A percentile compares a stretch with the other conserved stretches of the same genome.
These are phyloP conservation scores for Trachops cirrhosus DNA, from an alignment of 2,797 vertebrate species.

Conservation along the genomic window DNA sequence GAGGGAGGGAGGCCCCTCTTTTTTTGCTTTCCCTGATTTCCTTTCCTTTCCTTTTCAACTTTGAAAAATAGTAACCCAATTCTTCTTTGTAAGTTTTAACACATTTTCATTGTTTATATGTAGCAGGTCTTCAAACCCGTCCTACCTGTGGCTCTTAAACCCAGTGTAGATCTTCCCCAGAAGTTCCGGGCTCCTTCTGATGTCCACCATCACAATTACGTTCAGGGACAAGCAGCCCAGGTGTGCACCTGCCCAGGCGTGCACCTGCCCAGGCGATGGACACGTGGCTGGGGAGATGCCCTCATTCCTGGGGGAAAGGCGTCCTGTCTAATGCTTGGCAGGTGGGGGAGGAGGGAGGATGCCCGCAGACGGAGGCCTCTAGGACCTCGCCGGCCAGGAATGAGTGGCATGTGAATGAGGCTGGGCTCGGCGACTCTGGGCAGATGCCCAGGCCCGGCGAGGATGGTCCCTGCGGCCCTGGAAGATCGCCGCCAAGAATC, in stretches of 20 bases:
- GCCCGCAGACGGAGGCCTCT: not conserved
- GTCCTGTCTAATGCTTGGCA: not conserved
- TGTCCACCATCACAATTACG: not conserved
- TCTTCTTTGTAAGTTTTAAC: not conserved
- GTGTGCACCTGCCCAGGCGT: not conserved
- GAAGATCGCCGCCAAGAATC: conserved; percentile 39
- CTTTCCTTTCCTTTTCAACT: not conserved
- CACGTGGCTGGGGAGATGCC: not conserved
- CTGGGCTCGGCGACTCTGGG: not conserved
- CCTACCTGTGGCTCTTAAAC: not conserved
- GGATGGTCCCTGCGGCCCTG: conserved; percentile 33
- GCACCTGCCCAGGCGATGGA: not conserved
- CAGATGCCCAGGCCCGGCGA: conserved; percentile 44
- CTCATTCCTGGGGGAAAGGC: not conserved
- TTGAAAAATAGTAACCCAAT: not conserved
- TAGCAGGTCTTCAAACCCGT: not conserved
- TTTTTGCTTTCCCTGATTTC: not conserved
- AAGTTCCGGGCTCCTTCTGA: not conserved
- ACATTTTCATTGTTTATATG: not conserved
- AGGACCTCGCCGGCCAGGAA: conserved; percentile 1
- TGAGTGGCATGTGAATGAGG: conserved; percentile 42
- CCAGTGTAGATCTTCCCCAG: too few species aligned
- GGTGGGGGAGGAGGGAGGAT: not conserved
- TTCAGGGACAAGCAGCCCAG: not conserved
- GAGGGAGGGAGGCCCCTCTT: not conserved